Evolutionary conservation across 2,888 invertebrate species (phyloP), one percentile per base, ranked within the genome.

Genomic region (Ptilodon capucinus): DNA sequence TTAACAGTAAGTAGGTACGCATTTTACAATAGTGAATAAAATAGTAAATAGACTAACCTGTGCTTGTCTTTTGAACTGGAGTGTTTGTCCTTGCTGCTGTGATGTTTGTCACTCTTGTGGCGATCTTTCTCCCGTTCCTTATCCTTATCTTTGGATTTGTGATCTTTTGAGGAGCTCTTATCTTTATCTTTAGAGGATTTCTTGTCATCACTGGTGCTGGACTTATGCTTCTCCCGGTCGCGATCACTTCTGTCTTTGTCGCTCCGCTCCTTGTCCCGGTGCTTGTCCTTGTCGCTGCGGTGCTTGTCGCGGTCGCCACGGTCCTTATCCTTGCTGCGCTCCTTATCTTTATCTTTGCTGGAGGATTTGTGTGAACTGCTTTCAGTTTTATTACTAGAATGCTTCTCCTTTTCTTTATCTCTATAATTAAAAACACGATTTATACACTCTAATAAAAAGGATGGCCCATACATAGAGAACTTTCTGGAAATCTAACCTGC

Each of bases 51-150:
- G n/a, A 47, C 64, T 52, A 49, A 93, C 82, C 91, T 92, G 64
- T 93, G 92, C 68, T 92, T 94, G 46, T 93, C 93, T 73, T 92
- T 93, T 42, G 88, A 88, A 66, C 84, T 86, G 50, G 87, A 86
- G 62, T 92, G 88, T 64, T 86, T 91, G 43, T 91, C 90, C 60
- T 84, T 89, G 51, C 81, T 81, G 64, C 78, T 79, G 30, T 72
- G 74, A 41, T 92, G 87, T 64, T 87, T 91, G 43, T 89, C 89
- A 68, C 84, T 89, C 50, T 67, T 84, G 44, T 84, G 79, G 39
- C 84, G 85, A 51, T 86, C 91, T 70, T 78, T 91, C 47, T 86
- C 86, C 45, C 71, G 71, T 19, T 83, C 81, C 65, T 42, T 62
- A 39, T 64, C 65, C 41, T 63, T 67, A 34, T 79, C 81, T 81